Base-by-base conservation (phyloP, 1,140 invertebrate genomes). In the Reticulitermes speratus region DNA sequence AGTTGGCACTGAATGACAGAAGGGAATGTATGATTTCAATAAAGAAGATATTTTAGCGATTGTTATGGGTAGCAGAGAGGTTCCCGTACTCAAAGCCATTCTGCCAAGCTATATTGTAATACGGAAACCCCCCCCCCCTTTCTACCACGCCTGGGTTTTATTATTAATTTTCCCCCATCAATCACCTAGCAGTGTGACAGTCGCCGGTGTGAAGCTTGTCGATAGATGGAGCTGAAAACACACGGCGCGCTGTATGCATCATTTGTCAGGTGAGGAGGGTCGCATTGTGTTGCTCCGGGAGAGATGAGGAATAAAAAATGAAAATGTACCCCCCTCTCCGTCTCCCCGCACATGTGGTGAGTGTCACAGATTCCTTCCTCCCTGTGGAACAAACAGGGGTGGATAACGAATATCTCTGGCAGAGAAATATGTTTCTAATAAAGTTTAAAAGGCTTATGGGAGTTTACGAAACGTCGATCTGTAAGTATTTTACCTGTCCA, bases 121-220 rank as follows among this genome's bases (percentile, higher is more conserved):
- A 75, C 65, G 25, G 2, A 75, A 75, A n/a, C n/a, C 25, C n/a
- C 65, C 65, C 65, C 5, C 65, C 65, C 65, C 65, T 30, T 75
- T n/a, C n/a, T 16, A 30, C 65, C 9, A 30, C 65, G 65, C n/a
- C 25, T 75, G 65, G 8, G 25, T 30, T 75, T 75, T 75, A 75
- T 75, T 75, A 75, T 75, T 75, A 75, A 75, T 75, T 75, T 75
- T 75, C 65, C 65, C 65, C 65, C 65, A 75, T 75, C 65, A 75
- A 75, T 75, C 65, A 75, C 65, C n/a, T 75, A 75, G 65, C 65
- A 75, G 65, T 25, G n/a, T 75, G 65, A 75, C 65, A 75, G 65
- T 75, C n/a, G 25, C 65, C 25, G 14, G 65, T 16, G n/a, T 75
- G 65, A 75, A 8, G 25, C n/a, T 25, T 75, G 65, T 75, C 65